These are phyloP conservation scores for Caenorhabditis virilis DNA, from an alignment of 2,888 invertebrate genomes.

Conservation along the genomic window DNA sequence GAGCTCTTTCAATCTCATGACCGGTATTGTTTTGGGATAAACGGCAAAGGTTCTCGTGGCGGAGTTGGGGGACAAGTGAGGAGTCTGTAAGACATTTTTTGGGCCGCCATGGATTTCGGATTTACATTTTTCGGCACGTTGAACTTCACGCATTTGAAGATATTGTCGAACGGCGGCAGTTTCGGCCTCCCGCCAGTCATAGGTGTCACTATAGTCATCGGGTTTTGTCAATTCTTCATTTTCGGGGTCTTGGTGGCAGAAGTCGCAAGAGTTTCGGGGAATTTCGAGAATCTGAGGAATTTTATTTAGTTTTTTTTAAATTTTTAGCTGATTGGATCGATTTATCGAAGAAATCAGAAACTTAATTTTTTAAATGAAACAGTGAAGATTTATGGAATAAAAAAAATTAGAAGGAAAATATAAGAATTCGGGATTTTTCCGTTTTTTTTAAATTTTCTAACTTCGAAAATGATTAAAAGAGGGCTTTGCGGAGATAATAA, in stretches of 20 bases:
- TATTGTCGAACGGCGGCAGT: slow-evolving; percentile 33
- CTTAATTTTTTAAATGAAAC: too few relatives aligned
- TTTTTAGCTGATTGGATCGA: too few relatives aligned
- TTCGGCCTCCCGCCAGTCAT: slow-evolving; percentile 32
- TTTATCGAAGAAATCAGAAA: too few relatives aligned
- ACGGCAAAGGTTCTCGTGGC: slow-evolving; percentile 32
- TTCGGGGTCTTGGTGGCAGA: slow-evolving; percentile 9
- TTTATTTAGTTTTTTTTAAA: too few relatives aligned
- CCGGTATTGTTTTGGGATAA: slow-evolving; percentile 9
- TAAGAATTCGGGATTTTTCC: too few relatives aligned
- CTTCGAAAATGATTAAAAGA: too few relatives aligned
- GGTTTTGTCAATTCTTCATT: not conserved
- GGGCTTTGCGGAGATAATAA: too few relatives aligned
- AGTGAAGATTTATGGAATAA: too few relatives aligned
- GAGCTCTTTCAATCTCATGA: too few relatives aligned
- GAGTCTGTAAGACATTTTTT: not conserved
- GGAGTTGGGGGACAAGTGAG: slow-evolving; percentile 17
- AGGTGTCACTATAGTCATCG: slow-evolving; percentile 13
- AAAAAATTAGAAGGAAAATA: too few relatives aligned
- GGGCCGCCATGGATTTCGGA: too few relatives aligned
- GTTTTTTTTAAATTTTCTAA: too few relatives aligned
- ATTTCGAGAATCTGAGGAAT: slow-evolving; percentile 15
- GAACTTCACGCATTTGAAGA: slow-evolving; percentile 13
- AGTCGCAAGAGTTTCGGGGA: slow-evolving; percentile 21
- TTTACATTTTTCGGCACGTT: slow-evolving; percentile 20